A percentile compares a stretch with the other conserved stretches of the same genome.
These are phyloP conservation scores for Harlomillsia oculata DNA, from an alignment of 1,140 invertebrate genomes.

Conservation along the genomic window DNA sequence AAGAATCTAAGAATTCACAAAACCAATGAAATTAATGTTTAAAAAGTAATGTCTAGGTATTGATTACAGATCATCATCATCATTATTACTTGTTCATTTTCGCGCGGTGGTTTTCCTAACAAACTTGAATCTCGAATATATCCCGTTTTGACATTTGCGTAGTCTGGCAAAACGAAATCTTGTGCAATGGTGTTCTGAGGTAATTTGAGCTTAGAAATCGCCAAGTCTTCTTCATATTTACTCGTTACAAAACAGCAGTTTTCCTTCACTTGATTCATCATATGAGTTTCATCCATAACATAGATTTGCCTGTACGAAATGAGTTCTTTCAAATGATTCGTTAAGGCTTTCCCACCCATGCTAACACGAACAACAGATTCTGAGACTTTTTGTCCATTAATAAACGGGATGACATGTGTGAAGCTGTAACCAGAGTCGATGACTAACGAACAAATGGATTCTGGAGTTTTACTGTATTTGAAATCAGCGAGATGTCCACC, in stretches of 20 bases:
- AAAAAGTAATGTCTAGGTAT: background rate
- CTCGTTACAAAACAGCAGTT: slow-evolving; percentile 89
- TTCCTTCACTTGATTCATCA: slow-evolving; percentile 98
- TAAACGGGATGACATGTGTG: slow-evolving; percentile 87
- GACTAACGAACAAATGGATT: slow-evolving; percentile 64
- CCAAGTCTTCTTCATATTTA: slow-evolving; percentile 77
- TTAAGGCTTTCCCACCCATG: slow-evolving; percentile 92
- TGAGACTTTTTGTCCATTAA: slow-evolving; percentile 75
- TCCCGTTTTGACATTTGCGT: slow-evolving; percentile 71
- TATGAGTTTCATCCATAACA: slow-evolving; percentile 98
- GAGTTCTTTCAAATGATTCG: slow-evolving; percentile 96
- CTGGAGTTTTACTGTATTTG: slow-evolving; percentile 42
- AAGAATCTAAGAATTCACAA: slow-evolving; percentile 53
- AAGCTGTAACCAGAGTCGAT: slow-evolving; percentile 93
- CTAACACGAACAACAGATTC: slow-evolving; percentile 74
- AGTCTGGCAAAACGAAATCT: slow-evolving; percentile 95
- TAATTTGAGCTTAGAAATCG: slow-evolving; percentile 56
- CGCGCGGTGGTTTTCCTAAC: slow-evolving; percentile 50
- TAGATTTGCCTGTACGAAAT: slow-evolving; percentile 93
- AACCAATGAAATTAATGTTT: slow-evolving; percentile 23
- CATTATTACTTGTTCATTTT: slow-evolving; percentile 48
- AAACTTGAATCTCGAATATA: slow-evolving; percentile 53
- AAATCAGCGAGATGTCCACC: slow-evolving; percentile 47
- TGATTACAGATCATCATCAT: slow-evolving; percentile 2
- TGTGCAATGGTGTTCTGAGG: slow-evolving; percentile 57